Evolutionary conservation across 2,888 invertebrate species (phyloP), one percentile per base, ranked within the genome.

Genomic region (Acleris sparsana): DNA sequence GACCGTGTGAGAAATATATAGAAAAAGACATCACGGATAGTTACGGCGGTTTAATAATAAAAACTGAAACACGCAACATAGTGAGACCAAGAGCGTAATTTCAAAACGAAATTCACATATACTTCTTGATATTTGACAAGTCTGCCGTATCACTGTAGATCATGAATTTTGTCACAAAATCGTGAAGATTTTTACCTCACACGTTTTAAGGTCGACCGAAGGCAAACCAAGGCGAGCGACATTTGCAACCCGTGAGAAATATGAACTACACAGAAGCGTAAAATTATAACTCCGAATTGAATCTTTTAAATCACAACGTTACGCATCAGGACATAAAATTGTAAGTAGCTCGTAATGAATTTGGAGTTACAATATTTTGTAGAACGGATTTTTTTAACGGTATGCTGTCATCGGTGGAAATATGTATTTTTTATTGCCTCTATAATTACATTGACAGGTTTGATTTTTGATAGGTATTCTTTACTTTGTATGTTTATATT

Each of bases 401-500:
- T 33, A 60, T 65, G 58, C n/a, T 48, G 65, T 61, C 64, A 59
- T 64, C 60, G 22, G 44, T 43, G 43, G 39, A 60, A 65, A 65
- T 61, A 56, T 20, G 44, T n/a, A 18, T 55, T 65, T 59, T 56
- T 49, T 60, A 65, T 60, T 65, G 20, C 1, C 25, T 33, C 11
- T 53, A 55, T 51, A 55, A 29, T 55, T 51, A 25, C 11, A 48
- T 55, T 49, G 25, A 53, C 25, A 48, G n/a, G n/a, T 55, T 59
- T 39, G 48, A 39, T 55, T 53, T 51, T 65, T 1, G 49, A 56
- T 17, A 55, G 25, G 11, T 39, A 3, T 46, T 16, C 46, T 16
- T n/a, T 16, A 46, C 46, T 46, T 46, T 46, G 46, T n/a, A 46
- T 46, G 13, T 13, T 17, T 17, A 46, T 3, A 46, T 0, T 46